A percentile compares a stretch with the other conserved stretches of the same genome.
phyloP scores from a whole-genome alignment of 2,113 vertebrate species.

The Phyllostomus discolor region DNA sequence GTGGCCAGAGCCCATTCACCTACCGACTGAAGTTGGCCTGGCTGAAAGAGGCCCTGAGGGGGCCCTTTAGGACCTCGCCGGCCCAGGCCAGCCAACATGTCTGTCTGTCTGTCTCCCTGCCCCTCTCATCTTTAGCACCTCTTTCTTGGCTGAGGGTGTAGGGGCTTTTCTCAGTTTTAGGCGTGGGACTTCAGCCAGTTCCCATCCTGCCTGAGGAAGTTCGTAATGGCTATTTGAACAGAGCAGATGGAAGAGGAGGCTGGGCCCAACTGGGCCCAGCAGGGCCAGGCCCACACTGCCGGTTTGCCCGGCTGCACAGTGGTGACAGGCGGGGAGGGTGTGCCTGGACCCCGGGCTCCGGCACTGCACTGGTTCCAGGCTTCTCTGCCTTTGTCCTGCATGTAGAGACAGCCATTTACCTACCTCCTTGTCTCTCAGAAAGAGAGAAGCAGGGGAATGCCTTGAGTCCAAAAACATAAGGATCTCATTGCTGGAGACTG shows the following conservation, averaged over 20 bases:
- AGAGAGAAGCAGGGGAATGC: background rate
- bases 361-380: background rate
- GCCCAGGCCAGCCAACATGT: background rate
- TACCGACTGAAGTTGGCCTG: background rate
- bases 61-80: background rate
- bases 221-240: background rate
- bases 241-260: background rate
- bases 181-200: background rate
- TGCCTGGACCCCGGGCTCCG: background rate
- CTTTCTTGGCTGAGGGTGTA: slow-evolving; percentile 6
- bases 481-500: background rate
- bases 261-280: background rate
- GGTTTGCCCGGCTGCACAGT: background rate
- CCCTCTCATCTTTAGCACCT: background rate
- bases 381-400: background rate
- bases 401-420: background rate
- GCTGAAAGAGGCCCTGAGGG: background rate
- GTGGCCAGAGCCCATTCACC: background rate
- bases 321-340: background rate
- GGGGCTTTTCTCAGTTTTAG: slow-evolving; percentile 26
- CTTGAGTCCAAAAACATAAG: background rate
- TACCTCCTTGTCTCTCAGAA: background rate
- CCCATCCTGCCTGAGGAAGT: background rate
- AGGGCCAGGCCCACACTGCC: background rate
- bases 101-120: background rate